Evolutionary conservation across 1,140 invertebrate species (phyloP).

Genomic region (Plectus sambesii): DNA sequence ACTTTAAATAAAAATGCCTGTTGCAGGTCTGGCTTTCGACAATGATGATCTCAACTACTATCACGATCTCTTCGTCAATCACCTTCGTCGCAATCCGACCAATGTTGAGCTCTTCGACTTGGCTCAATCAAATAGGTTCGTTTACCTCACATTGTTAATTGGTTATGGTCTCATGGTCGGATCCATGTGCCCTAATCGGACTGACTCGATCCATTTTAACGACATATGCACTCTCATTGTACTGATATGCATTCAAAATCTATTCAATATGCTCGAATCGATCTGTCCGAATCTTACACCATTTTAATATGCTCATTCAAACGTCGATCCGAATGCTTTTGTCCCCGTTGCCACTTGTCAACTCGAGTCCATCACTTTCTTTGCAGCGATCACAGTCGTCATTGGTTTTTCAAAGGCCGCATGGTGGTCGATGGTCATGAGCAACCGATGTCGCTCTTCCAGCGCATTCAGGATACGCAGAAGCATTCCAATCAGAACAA

Average conservation of each 20-base stretch:
- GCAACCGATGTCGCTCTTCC: constrained; percentile 67
- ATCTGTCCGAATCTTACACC: constrained; percentile 47
- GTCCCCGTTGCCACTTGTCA: neutral
- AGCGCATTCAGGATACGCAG: constrained; percentile 84
- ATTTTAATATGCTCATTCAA: constrained; percentile 78
- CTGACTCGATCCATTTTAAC: neutral
- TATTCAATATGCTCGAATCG: constrained; percentile 9
- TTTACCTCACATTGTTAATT: neutral
- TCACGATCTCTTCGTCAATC: constrained; percentile 49
- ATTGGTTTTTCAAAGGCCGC: constrained; percentile 62
- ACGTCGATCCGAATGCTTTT: constrained; percentile 46
- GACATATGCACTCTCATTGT: neutral
- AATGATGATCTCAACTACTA: constrained; percentile 51
- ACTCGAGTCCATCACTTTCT: constrained; percentile 16
- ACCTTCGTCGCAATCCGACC: constrained; percentile 72
- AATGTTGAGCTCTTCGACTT: constrained; percentile 95
- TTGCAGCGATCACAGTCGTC: constrained; percentile 51
- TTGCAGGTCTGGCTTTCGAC: constrained; percentile 49
- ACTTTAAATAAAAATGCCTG: neutral
- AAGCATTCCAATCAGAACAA: constrained; percentile 73
- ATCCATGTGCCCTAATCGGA: neutral
- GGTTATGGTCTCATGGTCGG: neutral
- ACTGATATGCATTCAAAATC: constrained; percentile 16
- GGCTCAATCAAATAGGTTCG: constrained; percentile 79
- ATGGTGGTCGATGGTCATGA: constrained; percentile 70